Conservation (phyloP, 2,797 vertebrate species). For the Anabacerthia variegaticeps region DNA sequence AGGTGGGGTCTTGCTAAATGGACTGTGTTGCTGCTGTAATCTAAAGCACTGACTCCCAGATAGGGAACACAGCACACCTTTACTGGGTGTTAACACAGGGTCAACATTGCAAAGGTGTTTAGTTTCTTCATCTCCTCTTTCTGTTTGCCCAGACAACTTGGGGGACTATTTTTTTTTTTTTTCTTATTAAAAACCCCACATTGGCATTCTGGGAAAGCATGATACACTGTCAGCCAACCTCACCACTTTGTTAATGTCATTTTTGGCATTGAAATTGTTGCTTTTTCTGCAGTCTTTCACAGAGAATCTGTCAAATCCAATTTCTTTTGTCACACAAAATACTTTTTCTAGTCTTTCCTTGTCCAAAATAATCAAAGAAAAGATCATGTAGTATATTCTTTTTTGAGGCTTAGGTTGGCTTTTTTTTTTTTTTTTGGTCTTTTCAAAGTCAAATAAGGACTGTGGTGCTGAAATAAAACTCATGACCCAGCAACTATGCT, state of each 20-base stretch:
- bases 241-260: neutral
- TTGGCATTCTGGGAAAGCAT: neutral
- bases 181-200: neutral
- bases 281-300: neutral
- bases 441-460: neutral
- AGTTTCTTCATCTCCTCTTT: neutral
- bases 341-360: neutral
- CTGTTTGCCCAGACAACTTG: neutral
- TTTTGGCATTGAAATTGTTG: neutral
- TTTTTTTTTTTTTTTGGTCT: neutral
- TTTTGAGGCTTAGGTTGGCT: neutral
- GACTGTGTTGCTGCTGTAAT: neutral
- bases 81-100: neutral
- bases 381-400: neutral
- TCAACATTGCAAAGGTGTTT: neutral
- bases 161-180: accelerated
- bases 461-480: neutral
- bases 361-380: neutral
- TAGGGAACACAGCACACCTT: neutral
- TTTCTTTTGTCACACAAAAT: neutral
- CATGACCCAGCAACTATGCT: neutral
- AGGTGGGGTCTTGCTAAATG: neutral
- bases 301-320: neutral
- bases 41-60: neutral
- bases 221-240: neutral